Evolutionary conservation across 2,797 vertebrate species (phyloP).

Genomic region (Chanos chanos): DNA sequence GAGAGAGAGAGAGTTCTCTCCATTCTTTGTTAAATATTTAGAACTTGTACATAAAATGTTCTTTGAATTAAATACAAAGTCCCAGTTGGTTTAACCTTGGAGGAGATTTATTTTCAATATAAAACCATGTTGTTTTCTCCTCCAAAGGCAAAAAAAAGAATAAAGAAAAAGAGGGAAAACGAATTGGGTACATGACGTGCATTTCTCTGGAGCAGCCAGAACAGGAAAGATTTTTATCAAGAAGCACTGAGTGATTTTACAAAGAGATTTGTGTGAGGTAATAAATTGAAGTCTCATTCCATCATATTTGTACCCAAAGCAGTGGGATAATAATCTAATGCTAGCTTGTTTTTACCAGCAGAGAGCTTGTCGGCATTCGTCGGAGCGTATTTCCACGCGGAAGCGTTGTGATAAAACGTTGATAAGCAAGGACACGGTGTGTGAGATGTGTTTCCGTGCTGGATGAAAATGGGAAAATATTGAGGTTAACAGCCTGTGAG

Average conservation of each 20-base stretch:
- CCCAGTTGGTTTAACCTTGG: slow-evolving; percentile 3
- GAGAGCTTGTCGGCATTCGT: slow-evolving; percentile 26
- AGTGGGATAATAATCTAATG: slow-evolving; percentile 40
- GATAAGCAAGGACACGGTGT: slow-evolving; percentile 26
- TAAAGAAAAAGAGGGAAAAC: no score
- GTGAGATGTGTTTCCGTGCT: slow-evolving; percentile 27
- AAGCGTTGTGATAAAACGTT: slow-evolving; percentile 20
- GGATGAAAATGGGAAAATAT: slow-evolving; percentile 4
- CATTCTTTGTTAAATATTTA: no score
- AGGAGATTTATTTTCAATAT: no score
- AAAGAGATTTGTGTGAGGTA: slow-evolving; percentile 33
- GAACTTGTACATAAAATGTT: no score
- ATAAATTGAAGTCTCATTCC: slow-evolving; percentile 7
- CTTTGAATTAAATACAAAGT: slow-evolving; percentile 23
- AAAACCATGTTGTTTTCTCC: background rate
- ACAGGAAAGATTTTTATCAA: slow-evolving; percentile 24
- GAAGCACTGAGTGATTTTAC: slow-evolving; percentile 41
- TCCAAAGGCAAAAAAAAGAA: slow-evolving; percentile 15
- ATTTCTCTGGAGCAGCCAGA: slow-evolving; percentile 23
- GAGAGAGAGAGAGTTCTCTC: background rate
- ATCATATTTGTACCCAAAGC: slow-evolving; percentile 35
- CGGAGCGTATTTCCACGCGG: slow-evolving; percentile 27
- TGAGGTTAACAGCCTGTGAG: slow-evolving; percentile 13
- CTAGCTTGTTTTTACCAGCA: slow-evolving; percentile 37
- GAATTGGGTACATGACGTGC: slow-evolving; percentile 18